Evolutionary conservation across 92 coral and sea anemone species (phyloP), one percentile per base, ranked within the genome.

Genomic region (Phymanthus crucifer): DNA sequence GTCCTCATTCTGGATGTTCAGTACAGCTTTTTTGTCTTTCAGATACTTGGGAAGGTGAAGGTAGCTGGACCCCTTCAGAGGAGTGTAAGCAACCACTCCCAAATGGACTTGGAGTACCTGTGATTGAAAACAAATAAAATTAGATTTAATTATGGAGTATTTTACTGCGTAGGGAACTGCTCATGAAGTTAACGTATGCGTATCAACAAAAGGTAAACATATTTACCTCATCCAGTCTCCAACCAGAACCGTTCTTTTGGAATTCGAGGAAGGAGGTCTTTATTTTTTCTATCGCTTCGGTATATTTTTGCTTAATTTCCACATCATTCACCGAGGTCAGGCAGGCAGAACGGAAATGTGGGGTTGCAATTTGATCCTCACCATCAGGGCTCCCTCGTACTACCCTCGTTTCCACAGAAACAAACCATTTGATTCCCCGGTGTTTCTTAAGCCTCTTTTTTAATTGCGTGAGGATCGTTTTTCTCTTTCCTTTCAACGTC

Each of bases 301-400:
- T 6, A 0, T 70, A 65, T 23, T 84, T 82, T 14, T 57, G 40
- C 1, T 67, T 29, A 0, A 88, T 32, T 37, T 84, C 86, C 40
- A 61, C 83, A 74, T 7, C 45, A 71, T 83, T 80, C 1, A 68
- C 38, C 3, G 73, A 18, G 32, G 71, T 66, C 77, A 70, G 61
- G 43, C 84, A 80, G 11, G 16, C 11, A 40, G 84, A 75, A 24
- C 89, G 67, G 56, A 89, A 85, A 52, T 81, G 87, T 11, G 92
- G 84, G 29, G 50, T 78, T 0, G 80, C 38, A 19, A 29, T 24
- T 14, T 75, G 23, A 40, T 66, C 71, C 31, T 85, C 87, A 11
- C 86, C 80, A 5, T 78, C 84, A 8, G 85, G 85, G 35, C 37
- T 78, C 9, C 43, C 77, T 58, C 78, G 78, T 35, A 84, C 84